phyloP scores from a whole-genome alignment of 2,888 invertebrate species.

The Capitulum mitella region DNA sequence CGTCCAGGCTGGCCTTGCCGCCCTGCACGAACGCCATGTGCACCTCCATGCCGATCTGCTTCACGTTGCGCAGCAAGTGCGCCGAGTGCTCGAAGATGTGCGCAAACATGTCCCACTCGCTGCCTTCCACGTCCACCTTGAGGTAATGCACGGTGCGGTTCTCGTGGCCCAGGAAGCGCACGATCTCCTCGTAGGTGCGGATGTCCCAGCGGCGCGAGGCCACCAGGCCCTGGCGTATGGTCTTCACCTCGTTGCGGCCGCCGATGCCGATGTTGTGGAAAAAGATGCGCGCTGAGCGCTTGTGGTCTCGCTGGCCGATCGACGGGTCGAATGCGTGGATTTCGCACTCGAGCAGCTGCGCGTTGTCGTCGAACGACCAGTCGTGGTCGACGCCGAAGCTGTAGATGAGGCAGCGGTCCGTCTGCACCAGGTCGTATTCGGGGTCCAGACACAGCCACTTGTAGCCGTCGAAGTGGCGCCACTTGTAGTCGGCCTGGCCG shows the following conservation, averaged over 20 bases:
- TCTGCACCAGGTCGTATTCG: neutral
- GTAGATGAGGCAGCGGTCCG: conserved; percentile 28
- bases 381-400: conserved; percentile 34
- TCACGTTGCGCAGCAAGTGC: neutral
- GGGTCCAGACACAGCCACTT: conserved; percentile 23
- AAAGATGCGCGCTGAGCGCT: conserved; percentile 38
- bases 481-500: neutral
- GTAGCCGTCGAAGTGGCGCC: neutral
- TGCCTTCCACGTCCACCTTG: conserved; percentile 45
- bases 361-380: conserved; percentile 37
- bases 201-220: conserved; percentile 38
- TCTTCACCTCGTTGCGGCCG: neutral
- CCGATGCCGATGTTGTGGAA: conserved; percentile 36
- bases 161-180: conserved; percentile 40
- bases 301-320: conserved; percentile 29
- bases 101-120: conserved; percentile 40
- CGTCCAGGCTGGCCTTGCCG: neutral
- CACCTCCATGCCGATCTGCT: conserved; percentile 11
- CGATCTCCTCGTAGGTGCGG: conserved; percentile 40
- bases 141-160: conserved; percentile 43
- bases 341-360: conserved; percentile 38
- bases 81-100: neutral
- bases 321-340: conserved; percentile 43
- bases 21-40: neutral
- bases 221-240: neutral